A percentile compares a stretch with the other conserved stretches of the same genome.
These are phyloP conservation scores for Phocides pigmalion DNA, from an alignment of 1,140 invertebrate species.

Conservation along the genomic window DNA sequence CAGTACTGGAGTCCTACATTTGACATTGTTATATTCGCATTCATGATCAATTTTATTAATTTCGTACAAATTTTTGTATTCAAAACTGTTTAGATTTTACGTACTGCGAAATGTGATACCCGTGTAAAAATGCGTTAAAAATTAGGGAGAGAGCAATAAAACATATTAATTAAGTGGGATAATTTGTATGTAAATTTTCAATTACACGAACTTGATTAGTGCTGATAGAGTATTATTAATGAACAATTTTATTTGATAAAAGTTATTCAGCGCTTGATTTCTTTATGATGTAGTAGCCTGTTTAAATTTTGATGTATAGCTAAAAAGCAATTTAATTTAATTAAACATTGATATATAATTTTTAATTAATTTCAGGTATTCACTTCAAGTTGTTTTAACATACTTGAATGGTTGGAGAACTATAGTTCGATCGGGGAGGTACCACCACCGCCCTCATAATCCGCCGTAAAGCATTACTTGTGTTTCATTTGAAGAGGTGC, in stretches of 20 bases:
- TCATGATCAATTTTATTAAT: not conserved
- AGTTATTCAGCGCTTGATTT: not conserved
- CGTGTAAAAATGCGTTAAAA: not conserved
- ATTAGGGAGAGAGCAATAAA: conserved; percentile 1
- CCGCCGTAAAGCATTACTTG: too few species aligned
- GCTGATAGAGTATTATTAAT: not conserved
- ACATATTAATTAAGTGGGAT: not conserved
- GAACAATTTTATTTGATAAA: not conserved
- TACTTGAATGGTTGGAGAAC: too few species aligned
- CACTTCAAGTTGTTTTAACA: too few species aligned
- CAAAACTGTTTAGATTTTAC: not conserved
- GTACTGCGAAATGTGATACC: not conserved
- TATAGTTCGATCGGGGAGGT: too few species aligned
- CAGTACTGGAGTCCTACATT: too few species aligned
- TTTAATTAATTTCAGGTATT: too few species aligned
- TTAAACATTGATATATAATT: too few species aligned
- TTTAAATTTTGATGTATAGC: not conserved
- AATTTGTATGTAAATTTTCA: conserved; percentile 11
- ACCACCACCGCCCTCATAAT: too few species aligned
- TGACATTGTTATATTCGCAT: too few species aligned
- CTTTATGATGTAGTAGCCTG: not conserved
- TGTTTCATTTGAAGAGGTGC: too few species aligned
- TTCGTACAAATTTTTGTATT: not conserved
- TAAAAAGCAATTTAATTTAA: not conserved
- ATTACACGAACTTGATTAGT: not conserved